Conservation (phyloP, 2,113 vertebrate genomes). For the Telmatochromis sp. region DNA sequence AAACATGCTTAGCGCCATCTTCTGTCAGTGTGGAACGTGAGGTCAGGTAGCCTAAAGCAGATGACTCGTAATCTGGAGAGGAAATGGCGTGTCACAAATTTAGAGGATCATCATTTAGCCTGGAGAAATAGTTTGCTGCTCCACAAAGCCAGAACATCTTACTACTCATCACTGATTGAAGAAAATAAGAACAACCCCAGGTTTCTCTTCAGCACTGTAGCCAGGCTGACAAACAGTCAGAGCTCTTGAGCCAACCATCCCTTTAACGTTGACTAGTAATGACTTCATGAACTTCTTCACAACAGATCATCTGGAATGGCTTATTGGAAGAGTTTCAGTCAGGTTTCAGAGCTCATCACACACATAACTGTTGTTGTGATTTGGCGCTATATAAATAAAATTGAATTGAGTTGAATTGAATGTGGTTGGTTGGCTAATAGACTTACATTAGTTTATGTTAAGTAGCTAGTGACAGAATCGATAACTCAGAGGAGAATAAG, state of each 20-base stretch:
- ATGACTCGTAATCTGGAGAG: accelerated
- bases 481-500: neutral
- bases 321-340: neutral
- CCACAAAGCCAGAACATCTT: accelerated
- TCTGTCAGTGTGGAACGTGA: neutral
- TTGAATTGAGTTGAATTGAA: neutral
- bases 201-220: neutral
- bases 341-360: neutral
- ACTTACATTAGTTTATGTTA: neutral
- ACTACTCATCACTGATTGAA: accelerated
- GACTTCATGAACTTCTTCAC: neutral
- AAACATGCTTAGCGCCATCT: neutral
- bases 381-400: neutral
- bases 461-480: neutral
- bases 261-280: accelerated
- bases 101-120: neutral
- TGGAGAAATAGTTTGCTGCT: neutral
- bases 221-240: neutral
- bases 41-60: neutral
- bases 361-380: neutral
- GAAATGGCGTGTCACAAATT: neutral
- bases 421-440: neutral
- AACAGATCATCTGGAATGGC: neutral
- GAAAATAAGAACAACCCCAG: neutral
- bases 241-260: neutral